Base-by-base conservation (phyloP, 2,113 vertebrate species). In the Menura novaehollandiae region DNA sequence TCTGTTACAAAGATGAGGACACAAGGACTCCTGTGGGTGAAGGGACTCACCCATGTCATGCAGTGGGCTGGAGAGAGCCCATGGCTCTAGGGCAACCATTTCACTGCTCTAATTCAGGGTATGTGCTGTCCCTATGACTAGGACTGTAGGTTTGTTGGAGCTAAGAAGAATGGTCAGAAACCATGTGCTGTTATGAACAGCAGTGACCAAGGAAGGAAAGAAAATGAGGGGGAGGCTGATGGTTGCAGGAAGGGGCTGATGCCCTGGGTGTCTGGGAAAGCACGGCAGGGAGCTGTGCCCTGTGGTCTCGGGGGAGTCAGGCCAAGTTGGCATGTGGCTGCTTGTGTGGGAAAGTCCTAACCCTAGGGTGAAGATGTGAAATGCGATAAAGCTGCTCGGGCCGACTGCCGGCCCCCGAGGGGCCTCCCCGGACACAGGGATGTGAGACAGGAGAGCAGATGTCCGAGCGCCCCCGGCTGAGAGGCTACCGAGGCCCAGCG, bases 51-150 rank as follows among this genome's bases (percentile, higher is more conserved):
- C 27, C 30, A 5, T 3, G 12, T 16, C 41, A 37, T 5, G 10
- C 15, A 37, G n/a, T 0, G 0, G 22, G 26, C 30, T 62, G 59
- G n/a, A 52, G 33, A 22, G 32, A 46, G 17, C 24, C 16, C 8
- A 10, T 0, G 3, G 47, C 20, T n/a, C 33, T 33, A 60, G 32
- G 13, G n/a, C 15, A 71, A 35, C 20, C 6, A 2, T 75, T 43
- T 78, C 23, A 27, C 13, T 39, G 33, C 43, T 81, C n/a, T 21
- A 11, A 43, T 44, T 51, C 53, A 69, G 30, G 32, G 27, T 4
- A 12, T 1, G 11, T 24, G 9, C 68, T 46, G 64, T 43, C 43
- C 39, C 37, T 58, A 9, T 1, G 5, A 47, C 58, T 52, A 17
- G 22, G 37, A 39, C 23, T 10, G 26, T 5, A 27, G 24, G 7